These are phyloP conservation scores for Agrypnia vestita DNA, from an alignment of 1,140 invertebrate genomes.

Conservation along the genomic window DNA sequence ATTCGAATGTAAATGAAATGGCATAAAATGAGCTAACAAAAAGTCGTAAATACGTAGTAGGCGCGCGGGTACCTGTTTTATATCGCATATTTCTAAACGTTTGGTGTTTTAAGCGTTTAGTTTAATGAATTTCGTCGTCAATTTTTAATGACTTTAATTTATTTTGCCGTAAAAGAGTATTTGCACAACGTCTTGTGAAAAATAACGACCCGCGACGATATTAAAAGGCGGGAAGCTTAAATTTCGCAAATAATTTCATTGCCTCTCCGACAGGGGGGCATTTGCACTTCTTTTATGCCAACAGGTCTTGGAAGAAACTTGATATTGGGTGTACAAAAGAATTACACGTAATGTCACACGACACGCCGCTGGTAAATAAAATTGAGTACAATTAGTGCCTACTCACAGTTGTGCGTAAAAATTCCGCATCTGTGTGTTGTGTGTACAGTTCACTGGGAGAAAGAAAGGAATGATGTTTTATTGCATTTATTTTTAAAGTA, in stretches of 20 bases:
- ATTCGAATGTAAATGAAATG: too few relatives aligned
- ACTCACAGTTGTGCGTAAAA: too few relatives aligned
- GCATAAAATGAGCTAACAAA: neutral
- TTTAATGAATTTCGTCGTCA: constrained; percentile 25
- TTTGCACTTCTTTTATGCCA: too few relatives aligned
- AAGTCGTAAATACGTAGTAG: neutral
- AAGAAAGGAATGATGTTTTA: too few relatives aligned
- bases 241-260: constrained; percentile 32
- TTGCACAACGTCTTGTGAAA: constrained; percentile 13
- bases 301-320: too few relatives aligned
- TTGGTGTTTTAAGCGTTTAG: constrained; percentile 7
- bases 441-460: too few relatives aligned
- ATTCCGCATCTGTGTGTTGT: too few relatives aligned
- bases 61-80: neutral
- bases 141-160: constrained; percentile 35
- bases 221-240: constrained; percentile 33
- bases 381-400: too few relatives aligned
- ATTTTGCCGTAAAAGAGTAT: constrained; percentile 28
- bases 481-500: too few relatives aligned
- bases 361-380: too few relatives aligned
- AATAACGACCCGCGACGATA: constrained; percentile 27
- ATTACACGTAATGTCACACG: too few relatives aligned
- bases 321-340: too few relatives aligned
- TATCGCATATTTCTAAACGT: constrained; percentile 22
- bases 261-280: constrained; percentile 3